A percentile compares a stretch with the other conserved stretches of the same genome.
Conservation (phyloP, 2,113 vertebrate genomes). For the Campylomormyrus numenius region DNA sequence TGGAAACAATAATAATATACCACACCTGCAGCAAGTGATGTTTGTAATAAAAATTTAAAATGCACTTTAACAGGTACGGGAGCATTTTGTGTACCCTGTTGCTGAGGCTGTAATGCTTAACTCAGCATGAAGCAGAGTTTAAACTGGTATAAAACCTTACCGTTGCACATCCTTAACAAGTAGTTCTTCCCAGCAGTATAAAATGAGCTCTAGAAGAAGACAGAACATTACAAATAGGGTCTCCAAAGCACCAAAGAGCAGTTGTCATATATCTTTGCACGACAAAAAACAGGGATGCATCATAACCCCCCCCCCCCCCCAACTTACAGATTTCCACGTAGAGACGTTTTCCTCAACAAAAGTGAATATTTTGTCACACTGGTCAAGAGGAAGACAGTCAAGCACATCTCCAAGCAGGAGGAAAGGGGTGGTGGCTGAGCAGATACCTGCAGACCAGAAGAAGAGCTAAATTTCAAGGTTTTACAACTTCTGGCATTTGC, state of each 20-base stretch:
- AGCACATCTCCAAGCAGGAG: slow-evolving; percentile 89
- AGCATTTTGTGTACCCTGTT: background rate
- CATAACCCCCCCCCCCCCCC: background rate
- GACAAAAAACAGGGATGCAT: background rate
- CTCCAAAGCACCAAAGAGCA: background rate
- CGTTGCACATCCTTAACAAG: slow-evolving; percentile 96
- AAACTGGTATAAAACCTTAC: slow-evolving; percentile 58
- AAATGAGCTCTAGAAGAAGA: slow-evolving; percentile 75
- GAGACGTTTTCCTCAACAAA: slow-evolving; percentile 97
- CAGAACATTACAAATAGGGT: slow-evolving; percentile 1
- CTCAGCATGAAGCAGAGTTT: background rate
- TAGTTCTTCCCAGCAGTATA: slow-evolving; percentile 98
- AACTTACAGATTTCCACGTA: slow-evolving; percentile 92
- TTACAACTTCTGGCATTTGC: background rate
- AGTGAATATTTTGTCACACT: slow-evolving; percentile 92
- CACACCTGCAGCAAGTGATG: background rate
- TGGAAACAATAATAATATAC: background rate
- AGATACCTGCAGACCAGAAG: slow-evolving; percentile 69
- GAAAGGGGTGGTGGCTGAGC: slow-evolving; percentile 90
- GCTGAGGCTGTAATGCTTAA: background rate
- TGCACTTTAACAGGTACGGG: background rate
- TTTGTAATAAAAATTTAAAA: background rate
- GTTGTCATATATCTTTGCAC: background rate
- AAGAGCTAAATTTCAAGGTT: background rate
- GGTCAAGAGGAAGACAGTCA: slow-evolving; percentile 91